Base-by-base conservation (phyloP, 2,888 invertebrate species). In the Diaperis boleti region DNA sequence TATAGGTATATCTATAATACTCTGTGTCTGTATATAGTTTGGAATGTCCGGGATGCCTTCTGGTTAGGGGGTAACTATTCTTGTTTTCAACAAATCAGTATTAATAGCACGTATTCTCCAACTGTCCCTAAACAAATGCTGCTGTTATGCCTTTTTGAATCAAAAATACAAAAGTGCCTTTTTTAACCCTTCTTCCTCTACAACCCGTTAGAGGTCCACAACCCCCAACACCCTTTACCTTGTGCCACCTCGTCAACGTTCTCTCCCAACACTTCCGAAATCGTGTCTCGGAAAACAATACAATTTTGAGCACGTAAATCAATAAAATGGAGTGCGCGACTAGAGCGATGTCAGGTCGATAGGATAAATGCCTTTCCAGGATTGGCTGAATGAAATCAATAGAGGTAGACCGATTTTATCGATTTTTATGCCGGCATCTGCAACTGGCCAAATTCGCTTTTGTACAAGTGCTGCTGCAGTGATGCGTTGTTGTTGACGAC, bases 341-440 rank as follows among this genome's bases (percentile, higher is more conserved):
- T 70, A 70, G 73, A 76, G 72, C 78, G 76, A 78, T 78, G 80
- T 78, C 79, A 83, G 85, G 88, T 90, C 89, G 89, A 89, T 89
- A 86, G 85, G 88, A 89, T 89, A 89, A 88, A 89, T 86, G 88
- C 86, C 87, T 87, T 86, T 86, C 86, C 87, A 87, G 86, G 88
- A 88, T 89, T 85, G 86, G 85, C 84, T 83, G 83, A 81, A 81
- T 83, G 84, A 84, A 86, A 88, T 88, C 88, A 88, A 89, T 89
- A 88, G 85, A 81, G 84, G 83, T 83, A 83, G 84, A 83, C 84
- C 84, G 85, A 86, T 85, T 86, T 84, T 86, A 89, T 89, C 89
- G 89, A 89, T 89, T 88, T 88, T 87, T 82, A 49, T 59, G 47
- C 54, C 65, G 59, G 62, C 59, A 62, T 55, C 61, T 62, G 60